Evolutionary conservation across 2,113 vertebrate species (phyloP).

Genomic region (Nerophis ophidion): DNA sequence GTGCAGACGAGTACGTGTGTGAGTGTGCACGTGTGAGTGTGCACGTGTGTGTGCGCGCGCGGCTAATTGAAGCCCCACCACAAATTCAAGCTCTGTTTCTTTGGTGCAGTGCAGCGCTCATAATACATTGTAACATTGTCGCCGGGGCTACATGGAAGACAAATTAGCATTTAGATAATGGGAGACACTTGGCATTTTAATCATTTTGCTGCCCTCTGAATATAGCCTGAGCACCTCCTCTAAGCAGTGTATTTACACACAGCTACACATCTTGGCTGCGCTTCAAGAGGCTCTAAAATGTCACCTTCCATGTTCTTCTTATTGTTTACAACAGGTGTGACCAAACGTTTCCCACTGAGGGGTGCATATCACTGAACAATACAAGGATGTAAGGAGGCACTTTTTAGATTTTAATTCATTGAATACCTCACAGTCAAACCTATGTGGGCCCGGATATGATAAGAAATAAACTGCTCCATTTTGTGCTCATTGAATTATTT

Average conservation of each 20-base stretch:
- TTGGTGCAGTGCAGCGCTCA: slow-evolving; percentile 15
- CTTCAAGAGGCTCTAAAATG: slow-evolving; percentile 53
- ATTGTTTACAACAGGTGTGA: not conserved
- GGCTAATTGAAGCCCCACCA: no score
- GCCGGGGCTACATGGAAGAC: slow-evolving; percentile 44
- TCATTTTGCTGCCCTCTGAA: slow-evolving; percentile 62
- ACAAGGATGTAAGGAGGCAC: no score
- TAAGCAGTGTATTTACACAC: slow-evolving; percentile 47
- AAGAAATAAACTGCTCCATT: no score
- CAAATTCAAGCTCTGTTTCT: slow-evolving; percentile 36
- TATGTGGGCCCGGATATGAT: no score
- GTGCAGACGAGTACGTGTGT: not conserved
- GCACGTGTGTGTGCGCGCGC: no score
- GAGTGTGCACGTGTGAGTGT: no score
- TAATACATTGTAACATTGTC: slow-evolving; percentile 57
- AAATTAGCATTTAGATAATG: slow-evolving; percentile 71
- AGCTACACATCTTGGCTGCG: slow-evolving; percentile 38
- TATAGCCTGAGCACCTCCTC: slow-evolving; percentile 41
- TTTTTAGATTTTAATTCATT: no score
- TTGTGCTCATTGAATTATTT: no score
- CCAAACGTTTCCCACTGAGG: no score
- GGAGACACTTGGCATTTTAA: slow-evolving; percentile 68
- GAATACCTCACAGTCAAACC: no score
- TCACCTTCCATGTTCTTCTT: slow-evolving; percentile 18
- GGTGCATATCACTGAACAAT: no score